Base-by-base conservation (phyloP, 2,797 vertebrate genomes). In the Trematomus bernacchii region DNA sequence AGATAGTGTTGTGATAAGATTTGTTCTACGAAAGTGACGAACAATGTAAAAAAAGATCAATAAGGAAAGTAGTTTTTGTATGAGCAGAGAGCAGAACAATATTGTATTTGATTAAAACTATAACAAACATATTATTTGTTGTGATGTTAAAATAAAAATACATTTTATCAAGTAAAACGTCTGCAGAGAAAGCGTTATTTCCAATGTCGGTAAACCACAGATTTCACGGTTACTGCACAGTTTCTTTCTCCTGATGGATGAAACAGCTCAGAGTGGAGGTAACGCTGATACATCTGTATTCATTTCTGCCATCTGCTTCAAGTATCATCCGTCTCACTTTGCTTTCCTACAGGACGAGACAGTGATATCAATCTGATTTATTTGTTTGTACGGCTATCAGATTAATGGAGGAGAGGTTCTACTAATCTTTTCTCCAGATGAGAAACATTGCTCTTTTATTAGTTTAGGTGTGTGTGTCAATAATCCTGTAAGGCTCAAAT, bases 141-240 rank as follows among this genome's bases (percentile, higher is more conserved):
- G 33, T 85, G 30, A 37, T 85, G 19, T 79, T 54, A 19, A 73
- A 87, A 87, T 77, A 61, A 87, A 87, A 82, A 43, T 9, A 47
- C 11, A 12, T 76, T 51, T 79, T 19, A 64, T 73, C 27, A 16
- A 67, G 14, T 0, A 8, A 53, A 53, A 37, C 1, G 6, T 60
- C 33, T 18, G 4, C 53, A 6, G 37, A 33, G 59, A 42, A 48
- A 50, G 30, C 48, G 19, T 48, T 13, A 23, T 64, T 64, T 60
- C 0, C 30, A 46, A 40, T 40, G 33, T 44, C 1, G 10, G 27
- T 67, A 1, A 48, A 73, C 23, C 52, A 54, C 15, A 2, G 47
- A 13, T 23, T 23, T 12, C 50, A 18, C 11, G 8, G 50, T 66
- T 12, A 5, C 15, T 33, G 8, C 16, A 42, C 6, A 2, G 14